phyloP scores from a whole-genome alignment of 2,888 invertebrate genomes.

The Phaedon cochleariae region DNA sequence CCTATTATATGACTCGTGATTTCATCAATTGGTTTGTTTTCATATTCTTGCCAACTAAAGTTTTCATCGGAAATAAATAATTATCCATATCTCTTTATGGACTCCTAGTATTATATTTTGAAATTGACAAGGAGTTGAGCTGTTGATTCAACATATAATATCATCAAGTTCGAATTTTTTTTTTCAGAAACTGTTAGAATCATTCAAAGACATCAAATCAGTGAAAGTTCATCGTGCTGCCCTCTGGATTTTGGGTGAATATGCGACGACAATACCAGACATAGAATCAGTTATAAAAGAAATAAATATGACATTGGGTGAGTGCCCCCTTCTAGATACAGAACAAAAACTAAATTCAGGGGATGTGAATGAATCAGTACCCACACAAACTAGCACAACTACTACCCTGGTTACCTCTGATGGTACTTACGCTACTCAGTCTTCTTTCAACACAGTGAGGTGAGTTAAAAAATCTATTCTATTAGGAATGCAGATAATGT shows the following conservation, averaged over 20 bases:
- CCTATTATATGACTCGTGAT: too few relatives aligned
- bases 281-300: constrained; percentile 83
- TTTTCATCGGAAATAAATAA: too few relatives aligned
- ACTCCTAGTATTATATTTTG: too few relatives aligned
- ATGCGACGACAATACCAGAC: constrained; percentile 80
- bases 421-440: constrained; percentile 98
- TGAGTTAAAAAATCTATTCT: too few relatives aligned
- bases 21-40: too few relatives aligned
- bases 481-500: too few relatives aligned
- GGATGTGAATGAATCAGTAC: constrained; percentile 66
- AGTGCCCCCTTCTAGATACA: constrained; percentile 71
- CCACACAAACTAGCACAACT: constrained; percentile 41
- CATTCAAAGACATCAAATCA: constrained; percentile 87
- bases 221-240: constrained; percentile 92
- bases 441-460: constrained; percentile 88
- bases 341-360: constrained; percentile 79
- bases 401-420: constrained; percentile 92
- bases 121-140: too few relatives aligned
- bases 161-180: too few relatives aligned
- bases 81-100: too few relatives aligned
- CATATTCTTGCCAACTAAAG: too few relatives aligned
- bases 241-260: constrained; percentile 98
- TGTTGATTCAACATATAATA: too few relatives aligned
- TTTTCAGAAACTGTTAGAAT: constrained; percentile 74
- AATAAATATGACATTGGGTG: constrained; percentile 72